A percentile compares a stretch with the other conserved stretches of the same genome.
phyloP scores from a whole-genome alignment of 2,113 vertebrate species.

The Ageneiosus marmoratus region DNA sequence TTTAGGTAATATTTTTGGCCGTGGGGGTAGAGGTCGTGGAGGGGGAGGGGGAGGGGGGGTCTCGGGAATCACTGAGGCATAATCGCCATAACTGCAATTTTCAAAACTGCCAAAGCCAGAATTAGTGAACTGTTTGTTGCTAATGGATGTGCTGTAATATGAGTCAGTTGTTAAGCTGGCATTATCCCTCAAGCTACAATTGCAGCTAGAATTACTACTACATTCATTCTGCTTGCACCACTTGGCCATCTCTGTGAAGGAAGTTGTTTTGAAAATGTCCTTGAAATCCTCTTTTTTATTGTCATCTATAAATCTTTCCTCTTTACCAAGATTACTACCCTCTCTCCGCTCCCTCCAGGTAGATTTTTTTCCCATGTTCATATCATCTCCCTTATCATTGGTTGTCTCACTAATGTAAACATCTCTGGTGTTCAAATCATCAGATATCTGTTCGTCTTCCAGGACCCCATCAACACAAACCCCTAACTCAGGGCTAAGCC shows the following conservation, averaged over 20 bases:
- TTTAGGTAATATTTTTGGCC: slow-evolving; percentile 54
- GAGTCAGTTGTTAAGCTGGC: slow-evolving; percentile 53
- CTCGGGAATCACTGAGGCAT: slow-evolving; percentile 58
- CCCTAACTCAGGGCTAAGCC: slow-evolving; percentile 76
- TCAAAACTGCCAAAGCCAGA: slow-evolving; percentile 56
- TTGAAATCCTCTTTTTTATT: slow-evolving; percentile 53
- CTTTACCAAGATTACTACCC: slow-evolving; percentile 45
- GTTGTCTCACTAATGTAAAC: slow-evolving; percentile 47
- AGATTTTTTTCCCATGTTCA: slow-evolving; percentile 28
- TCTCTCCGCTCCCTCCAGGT: slow-evolving; percentile 49
- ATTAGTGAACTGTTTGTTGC: slow-evolving; percentile 58
- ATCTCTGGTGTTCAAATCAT: slow-evolving; percentile 42
- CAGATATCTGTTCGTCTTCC: slow-evolving; percentile 61
- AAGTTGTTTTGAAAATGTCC: slow-evolving; percentile 74
- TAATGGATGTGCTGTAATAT: slow-evolving; percentile 67
- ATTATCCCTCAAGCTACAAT: slow-evolving; percentile 39
- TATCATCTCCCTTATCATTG: slow-evolving; percentile 37
- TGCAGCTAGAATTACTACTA: slow-evolving; percentile 42
- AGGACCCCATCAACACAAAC: slow-evolving; percentile 68
- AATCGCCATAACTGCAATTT: slow-evolving; percentile 4
- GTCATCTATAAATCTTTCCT: slow-evolving; percentile 43
- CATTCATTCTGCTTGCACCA: slow-evolving; percentile 76
- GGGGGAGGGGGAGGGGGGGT: slow-evolving; percentile 76
- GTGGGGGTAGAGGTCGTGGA: slow-evolving; percentile 72
- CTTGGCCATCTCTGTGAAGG: slow-evolving; percentile 87